A percentile compares a stretch with the other conserved stretches of the same genome.
Evolutionary conservation across 2,113 vertebrate species (phyloP).

Genomic region (Rhodinocichla rosea): DNA sequence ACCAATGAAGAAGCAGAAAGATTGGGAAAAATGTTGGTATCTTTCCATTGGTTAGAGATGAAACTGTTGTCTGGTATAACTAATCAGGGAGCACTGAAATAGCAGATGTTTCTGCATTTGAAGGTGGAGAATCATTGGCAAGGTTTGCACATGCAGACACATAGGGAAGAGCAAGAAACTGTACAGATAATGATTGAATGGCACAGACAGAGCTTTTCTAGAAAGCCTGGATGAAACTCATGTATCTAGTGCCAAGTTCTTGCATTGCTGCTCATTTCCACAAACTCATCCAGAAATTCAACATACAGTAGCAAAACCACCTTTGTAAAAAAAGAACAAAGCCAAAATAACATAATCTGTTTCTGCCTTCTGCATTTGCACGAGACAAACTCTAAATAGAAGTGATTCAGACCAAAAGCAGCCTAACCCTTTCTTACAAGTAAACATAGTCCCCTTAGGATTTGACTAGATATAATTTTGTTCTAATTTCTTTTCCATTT

Average conservation of each 20-base stretch:
- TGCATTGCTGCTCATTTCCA: neutral
- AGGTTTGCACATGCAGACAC: neutral
- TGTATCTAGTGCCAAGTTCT: neutral
- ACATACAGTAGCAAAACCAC: neutral
- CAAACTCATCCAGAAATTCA: neutral
- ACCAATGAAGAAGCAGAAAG: neutral
- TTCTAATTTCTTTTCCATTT: neutral
- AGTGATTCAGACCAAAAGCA: slow-evolving; percentile 66
- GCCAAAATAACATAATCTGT: neutral
- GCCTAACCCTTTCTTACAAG: neutral
- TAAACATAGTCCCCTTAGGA: neutral
- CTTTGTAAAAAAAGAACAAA: neutral
- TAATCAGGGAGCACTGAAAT: neutral
- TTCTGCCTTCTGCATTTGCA: neutral
- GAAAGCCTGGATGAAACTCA: neutral
- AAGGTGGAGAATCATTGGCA: neutral
- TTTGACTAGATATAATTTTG: neutral
- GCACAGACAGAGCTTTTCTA: neutral
- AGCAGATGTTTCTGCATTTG: neutral
- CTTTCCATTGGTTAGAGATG: neutral
- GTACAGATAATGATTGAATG: neutral
- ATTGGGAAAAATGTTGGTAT: rapidly evolving
- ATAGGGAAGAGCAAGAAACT: neutral
- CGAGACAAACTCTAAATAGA: slow-evolving; percentile 33
- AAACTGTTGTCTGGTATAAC: neutral